Evolutionary conservation across 2,888 invertebrate species (phyloP).

Genomic region (Drosophila emarginata): DNA sequence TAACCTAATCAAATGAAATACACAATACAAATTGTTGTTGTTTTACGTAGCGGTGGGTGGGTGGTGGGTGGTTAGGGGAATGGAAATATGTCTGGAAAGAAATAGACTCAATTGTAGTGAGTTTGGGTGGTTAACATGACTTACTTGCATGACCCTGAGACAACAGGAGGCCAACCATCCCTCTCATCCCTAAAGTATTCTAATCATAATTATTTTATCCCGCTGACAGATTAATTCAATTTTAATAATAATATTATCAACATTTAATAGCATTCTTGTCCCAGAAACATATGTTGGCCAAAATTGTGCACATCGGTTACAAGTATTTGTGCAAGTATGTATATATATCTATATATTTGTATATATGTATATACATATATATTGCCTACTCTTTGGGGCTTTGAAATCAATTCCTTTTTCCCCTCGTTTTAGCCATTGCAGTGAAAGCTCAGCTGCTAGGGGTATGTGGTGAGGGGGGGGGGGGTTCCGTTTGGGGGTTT

Average conservation of each 20-base stretch:
- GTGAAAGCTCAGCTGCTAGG: not conserved
- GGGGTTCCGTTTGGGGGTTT: too few relatives aligned
- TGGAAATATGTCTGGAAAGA: too few relatives aligned
- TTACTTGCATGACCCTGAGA: slow-evolving; percentile 28
- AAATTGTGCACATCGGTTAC: not conserved
- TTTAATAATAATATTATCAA: slow-evolving; percentile 56
- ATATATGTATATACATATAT: too few relatives aligned
- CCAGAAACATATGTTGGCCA: not conserved
- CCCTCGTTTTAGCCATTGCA: too few relatives aligned
- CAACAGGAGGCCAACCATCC: not conserved
- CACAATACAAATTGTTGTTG: not conserved
- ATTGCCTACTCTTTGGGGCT: not conserved
- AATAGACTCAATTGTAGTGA: not conserved
- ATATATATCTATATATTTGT: slow-evolving; percentile 12
- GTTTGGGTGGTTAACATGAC: not conserved
- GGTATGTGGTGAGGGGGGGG: too few relatives aligned
- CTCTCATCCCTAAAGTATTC: slow-evolving; percentile 31
- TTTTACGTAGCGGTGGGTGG: not conserved
- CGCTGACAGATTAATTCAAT: slow-evolving; percentile 65
- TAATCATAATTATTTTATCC: slow-evolving; percentile 61
- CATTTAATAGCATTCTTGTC: slow-evolving; percentile 22
- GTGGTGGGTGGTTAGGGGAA: not conserved
- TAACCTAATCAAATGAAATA: slow-evolving; percentile 57
- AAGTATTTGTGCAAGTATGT: slow-evolving; percentile 11
- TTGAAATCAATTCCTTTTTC: not conserved